These are phyloP conservation scores for Mactra quadrangularis DNA, from an alignment of 1,140 invertebrate species.

Conservation along the genomic window DNA sequence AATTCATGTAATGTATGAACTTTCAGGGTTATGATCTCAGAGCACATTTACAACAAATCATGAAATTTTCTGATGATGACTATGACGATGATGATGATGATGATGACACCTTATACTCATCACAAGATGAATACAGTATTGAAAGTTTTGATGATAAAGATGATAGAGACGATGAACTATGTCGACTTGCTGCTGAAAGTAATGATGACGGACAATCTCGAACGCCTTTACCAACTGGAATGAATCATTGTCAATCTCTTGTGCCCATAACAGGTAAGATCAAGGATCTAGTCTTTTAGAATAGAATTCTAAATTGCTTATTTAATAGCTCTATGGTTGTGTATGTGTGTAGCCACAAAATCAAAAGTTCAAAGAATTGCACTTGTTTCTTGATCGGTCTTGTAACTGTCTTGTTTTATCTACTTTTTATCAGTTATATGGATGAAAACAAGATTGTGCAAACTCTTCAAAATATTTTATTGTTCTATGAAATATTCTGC, in stretches of 20 bases:
- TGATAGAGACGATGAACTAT: slow-evolving; percentile 50
- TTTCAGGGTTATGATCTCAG: slow-evolving; percentile 48
- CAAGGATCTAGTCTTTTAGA: neutral
- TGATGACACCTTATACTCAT: neutral
- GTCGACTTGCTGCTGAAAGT: slow-evolving; percentile 10
- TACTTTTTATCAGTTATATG: too few relatives aligned
- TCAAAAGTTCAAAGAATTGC: too few relatives aligned
- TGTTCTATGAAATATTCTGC: too few relatives aligned
- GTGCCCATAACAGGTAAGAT: slow-evolving; percentile 26
- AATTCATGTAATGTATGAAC: too few relatives aligned
- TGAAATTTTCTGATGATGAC: slow-evolving; percentile 56
- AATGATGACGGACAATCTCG: slow-evolving; percentile 17
- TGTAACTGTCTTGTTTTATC: too few relatives aligned
- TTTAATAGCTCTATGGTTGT: too few relatives aligned
- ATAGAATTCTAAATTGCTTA: neutral
- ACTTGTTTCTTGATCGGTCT: too few relatives aligned
- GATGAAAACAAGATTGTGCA: too few relatives aligned
- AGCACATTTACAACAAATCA: slow-evolving; percentile 48
- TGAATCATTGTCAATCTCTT: slow-evolving; percentile 29
- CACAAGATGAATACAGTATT: slow-evolving; percentile 40
- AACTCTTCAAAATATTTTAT: too few relatives aligned
- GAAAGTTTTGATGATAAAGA: slow-evolving; percentile 52
- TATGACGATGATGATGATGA: slow-evolving; percentile 28
- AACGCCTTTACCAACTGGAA: slow-evolving; percentile 38
- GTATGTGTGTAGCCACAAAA: too few relatives aligned